A percentile compares a stretch with the other conserved stretches of the same genome.
These are phyloP conservation scores for Platynereis dumerilii DNA, from an alignment of 2,888 invertebrate species.

Conservation along the genomic window DNA sequence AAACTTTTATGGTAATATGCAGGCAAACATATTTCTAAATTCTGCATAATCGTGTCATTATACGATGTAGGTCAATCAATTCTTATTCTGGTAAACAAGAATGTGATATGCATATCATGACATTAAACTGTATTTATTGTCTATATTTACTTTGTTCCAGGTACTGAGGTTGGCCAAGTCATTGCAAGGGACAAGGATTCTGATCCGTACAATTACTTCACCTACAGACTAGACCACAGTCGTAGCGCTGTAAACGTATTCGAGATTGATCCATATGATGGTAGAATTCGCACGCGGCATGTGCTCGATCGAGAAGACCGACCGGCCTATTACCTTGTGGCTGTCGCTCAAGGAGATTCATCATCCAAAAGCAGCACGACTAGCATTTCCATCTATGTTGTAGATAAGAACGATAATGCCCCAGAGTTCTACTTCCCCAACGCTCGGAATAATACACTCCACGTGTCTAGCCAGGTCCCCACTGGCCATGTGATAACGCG, in stretches of 20 bases:
- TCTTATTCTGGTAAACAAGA: no score
- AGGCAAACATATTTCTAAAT: no score
- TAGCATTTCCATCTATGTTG: conserved; percentile 31
- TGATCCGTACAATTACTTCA: conserved; percentile 23
- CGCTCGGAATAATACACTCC: conserved; percentile 28
- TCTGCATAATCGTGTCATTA: no score
- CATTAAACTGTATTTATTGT: no score
- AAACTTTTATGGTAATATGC: no score
- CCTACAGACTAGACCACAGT: conserved; percentile 25
- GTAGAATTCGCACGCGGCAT: conserved; percentile 27
- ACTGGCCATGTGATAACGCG: conserved; percentile 26
- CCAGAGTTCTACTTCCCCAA: conserved; percentile 36
- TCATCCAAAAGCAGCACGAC: conserved; percentile 29
- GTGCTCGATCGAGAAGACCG: conserved; percentile 33
- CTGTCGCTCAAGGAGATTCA: conserved; percentile 23
- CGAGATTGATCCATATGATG: conserved; percentile 26
- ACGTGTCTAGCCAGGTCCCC: conserved; percentile 29
- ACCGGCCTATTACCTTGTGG: conserved; percentile 28
- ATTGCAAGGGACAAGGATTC: conserved; percentile 33
- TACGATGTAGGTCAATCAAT: no score
- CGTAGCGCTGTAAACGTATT: conserved; percentile 18
- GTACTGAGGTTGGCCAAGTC: conserved; percentile 28
- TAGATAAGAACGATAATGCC: conserved; percentile 37
- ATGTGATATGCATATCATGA: no score
- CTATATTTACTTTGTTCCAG: neutral